Evolutionary conservation across 2,888 invertebrate genomes (phyloP).

Genomic region (Hymenopus coronatus): DNA sequence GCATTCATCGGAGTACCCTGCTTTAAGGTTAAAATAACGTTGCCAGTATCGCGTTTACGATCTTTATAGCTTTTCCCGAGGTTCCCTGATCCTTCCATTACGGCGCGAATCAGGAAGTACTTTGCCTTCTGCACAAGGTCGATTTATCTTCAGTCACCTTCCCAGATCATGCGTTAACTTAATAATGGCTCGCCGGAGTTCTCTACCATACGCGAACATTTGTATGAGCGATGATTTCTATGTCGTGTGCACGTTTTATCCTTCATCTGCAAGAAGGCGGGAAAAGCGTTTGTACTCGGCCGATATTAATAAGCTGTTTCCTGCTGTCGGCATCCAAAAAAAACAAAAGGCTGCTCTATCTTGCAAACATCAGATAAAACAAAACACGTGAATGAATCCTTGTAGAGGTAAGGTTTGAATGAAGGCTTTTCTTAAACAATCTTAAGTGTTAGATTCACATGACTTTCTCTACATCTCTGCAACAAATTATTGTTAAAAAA

Average conservation of each 20-base stretch:
- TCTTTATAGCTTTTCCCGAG: not conserved
- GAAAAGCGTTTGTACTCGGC: not conserved
- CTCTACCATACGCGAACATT: not conserved
- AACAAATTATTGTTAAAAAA: too few species aligned
- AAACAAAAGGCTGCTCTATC: not conserved
- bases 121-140: not conserved
- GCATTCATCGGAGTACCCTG: not conserved
- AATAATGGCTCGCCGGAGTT: not conserved
- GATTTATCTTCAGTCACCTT: not conserved
- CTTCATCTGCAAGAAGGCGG: not conserved
- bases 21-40: not conserved
- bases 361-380: not conserved
- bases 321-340: too few species aligned
- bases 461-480: too few species aligned
- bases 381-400: not conserved
- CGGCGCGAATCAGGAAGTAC: not conserved
- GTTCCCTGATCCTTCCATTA: not conserved
- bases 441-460: too few species aligned
- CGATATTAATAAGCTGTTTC: not conserved
- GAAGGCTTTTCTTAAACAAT: too few species aligned
- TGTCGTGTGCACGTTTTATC: not conserved
- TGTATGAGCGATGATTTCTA: not conserved
- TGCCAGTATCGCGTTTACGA: not conserved
- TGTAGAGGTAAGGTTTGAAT: not conserved
- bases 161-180: not conserved